Evolutionary conservation across 2,797 vertebrate species (phyloP), one percentile per base, ranked within the genome.

Genomic region (Neosalanx taihuensis): DNA sequence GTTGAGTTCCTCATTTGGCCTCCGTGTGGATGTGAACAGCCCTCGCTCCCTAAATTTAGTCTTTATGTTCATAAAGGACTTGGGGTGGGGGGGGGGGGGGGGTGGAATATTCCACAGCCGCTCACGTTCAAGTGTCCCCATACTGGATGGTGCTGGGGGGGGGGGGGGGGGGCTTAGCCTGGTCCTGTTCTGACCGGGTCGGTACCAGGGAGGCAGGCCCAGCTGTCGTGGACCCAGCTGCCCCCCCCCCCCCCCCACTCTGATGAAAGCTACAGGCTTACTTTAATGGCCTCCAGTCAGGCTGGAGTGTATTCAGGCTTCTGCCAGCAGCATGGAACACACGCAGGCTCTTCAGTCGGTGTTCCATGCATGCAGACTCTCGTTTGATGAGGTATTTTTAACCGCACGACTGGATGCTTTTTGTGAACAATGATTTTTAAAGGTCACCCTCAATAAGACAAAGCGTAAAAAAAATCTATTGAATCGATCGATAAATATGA

Each of bases 61-160:
- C 78, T 84, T 83, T 74, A 64, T 33, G 58, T 60, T 60, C 1
- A 26, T 1, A 23, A 60, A 12, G 12, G 58, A 29, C 35, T 10
- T 12, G 23, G 23, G 23, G 23, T 26, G 23, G 23, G 10, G 29
- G 29, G 65, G 10, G 49, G 26, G 61, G 13, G 58, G 10, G 46
- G 70, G 76, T 71, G 51, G 68, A 64, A 69, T 76, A 79, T 87
- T 85, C 81, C 79, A 70, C 73, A 1, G 37, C 75, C 74, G 75
- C 62, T 74, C 13, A 65, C 26, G 29, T 53, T 3, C 35, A 51
- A 67, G 67, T 49, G n/a, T 58, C 20, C 41, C n/a, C 31, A 31
- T 51, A 0, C 1, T 76, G 72, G 23, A 58, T 46, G 72, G 57
- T 41, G 61, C 74, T 0, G 1, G 73, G 73, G 49, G 1, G 46